phyloP scores from a whole-genome alignment of 2,797 vertebrate species.

The Sebastolobus alascanus region DNA sequence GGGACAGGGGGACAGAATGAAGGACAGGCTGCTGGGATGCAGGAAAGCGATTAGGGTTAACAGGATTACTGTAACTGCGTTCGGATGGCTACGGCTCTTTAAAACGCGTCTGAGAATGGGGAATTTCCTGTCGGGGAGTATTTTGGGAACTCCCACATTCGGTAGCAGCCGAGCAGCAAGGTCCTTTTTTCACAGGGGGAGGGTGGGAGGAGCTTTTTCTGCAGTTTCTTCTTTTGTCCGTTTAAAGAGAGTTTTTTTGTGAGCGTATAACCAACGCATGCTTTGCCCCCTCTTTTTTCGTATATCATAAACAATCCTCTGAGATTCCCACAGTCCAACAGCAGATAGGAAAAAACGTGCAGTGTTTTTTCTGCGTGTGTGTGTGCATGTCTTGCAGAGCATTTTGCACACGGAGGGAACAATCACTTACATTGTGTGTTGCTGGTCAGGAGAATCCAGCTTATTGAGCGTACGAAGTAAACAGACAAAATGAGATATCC shows the following conservation, averaged over 20 bases:
- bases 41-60: conserved; percentile 84
- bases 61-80: conserved; percentile 84
- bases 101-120: conserved; percentile 81
- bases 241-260: conserved; percentile 39
- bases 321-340: conserved; percentile 80
- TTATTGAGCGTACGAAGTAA: conserved; percentile 14
- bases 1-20: conserved; percentile 48
- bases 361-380: conserved; percentile 23
- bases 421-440: conserved; percentile 34
- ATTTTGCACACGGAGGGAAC: conserved; percentile 25
- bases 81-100: conserved; percentile 74
- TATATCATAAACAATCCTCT: conserved; percentile 80
- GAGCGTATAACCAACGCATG: conserved; percentile 54
- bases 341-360: conserved; percentile 18
- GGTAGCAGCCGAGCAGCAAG: conserved; percentile 52
- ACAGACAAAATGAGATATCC: neutral
- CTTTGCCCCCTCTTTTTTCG: conserved; percentile 48
- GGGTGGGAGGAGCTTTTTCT: conserved; percentile 39
- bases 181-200: conserved; percentile 50
- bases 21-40: conserved; percentile 72
- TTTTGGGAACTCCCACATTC: conserved; percentile 86
- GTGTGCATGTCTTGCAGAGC: conserved; percentile 20
- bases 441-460: conserved; percentile 10
- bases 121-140: conserved; percentile 87
- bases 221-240: conserved; percentile 56